phyloP scores from a whole-genome alignment of 2,888 invertebrate genomes.

The Leptopterna dolabrata region DNA sequence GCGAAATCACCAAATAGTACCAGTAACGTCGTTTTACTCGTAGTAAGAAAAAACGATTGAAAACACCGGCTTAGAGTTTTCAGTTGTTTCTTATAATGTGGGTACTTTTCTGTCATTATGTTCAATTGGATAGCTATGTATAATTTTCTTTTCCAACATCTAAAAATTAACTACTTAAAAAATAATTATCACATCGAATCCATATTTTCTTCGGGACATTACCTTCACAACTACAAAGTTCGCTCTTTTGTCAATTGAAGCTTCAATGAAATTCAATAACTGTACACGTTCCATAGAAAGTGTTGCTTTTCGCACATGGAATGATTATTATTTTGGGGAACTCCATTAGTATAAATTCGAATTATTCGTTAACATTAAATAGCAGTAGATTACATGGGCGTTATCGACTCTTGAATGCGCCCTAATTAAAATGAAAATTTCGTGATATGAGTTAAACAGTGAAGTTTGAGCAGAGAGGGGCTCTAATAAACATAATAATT shows the following conservation, averaged over 20 bases:
- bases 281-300: background rate
- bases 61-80: background rate
- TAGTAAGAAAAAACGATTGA: background rate
- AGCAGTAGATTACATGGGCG: background rate
- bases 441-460: no score
- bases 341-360: background rate
- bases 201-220: slow-evolving; percentile 44
- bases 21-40: background rate
- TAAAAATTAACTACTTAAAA: slow-evolving; percentile 51
- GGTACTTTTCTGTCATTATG: background rate
- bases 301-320: background rate
- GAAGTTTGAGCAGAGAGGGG: no score
- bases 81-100: background rate
- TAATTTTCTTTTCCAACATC: slow-evolving; percentile 17
- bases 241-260: slow-evolving; percentile 6
- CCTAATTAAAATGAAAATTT: background rate
- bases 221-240: slow-evolving; percentile 25
- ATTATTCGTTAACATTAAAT: background rate
- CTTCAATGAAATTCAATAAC: background rate
- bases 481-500: no score
- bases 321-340: background rate
- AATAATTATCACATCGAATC: slow-evolving; percentile 52
- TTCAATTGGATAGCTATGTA: slow-evolving; percentile 13
- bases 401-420: background rate
- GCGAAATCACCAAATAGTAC: background rate